phyloP scores from a whole-genome alignment of 1,140 invertebrate species.

The Neoseiulus cucumeris region DNA sequence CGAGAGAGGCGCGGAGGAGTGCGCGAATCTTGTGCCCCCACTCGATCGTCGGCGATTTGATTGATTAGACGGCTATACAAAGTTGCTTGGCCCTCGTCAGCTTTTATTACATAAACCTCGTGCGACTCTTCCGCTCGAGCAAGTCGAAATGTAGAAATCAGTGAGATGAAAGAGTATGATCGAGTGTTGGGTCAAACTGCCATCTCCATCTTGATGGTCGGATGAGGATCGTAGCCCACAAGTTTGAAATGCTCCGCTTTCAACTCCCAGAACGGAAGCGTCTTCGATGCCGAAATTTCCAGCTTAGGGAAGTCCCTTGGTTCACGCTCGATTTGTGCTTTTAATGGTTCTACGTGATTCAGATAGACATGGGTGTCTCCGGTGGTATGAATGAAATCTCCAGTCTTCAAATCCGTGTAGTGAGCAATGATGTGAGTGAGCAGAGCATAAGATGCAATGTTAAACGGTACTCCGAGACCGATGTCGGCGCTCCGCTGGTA shows the following conservation, averaged over 20 bases:
- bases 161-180: too few species aligned
- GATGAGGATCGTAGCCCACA: conserved; percentile 65
- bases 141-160: too few species aligned
- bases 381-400: conserved; percentile 86
- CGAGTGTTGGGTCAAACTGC: conserved; percentile 46
- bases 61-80: too few species aligned
- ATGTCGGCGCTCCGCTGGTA: conserved; percentile 96
- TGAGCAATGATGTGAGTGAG: conserved; percentile 92
- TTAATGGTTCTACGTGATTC: conserved; percentile 69
- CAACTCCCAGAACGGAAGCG: conserved; percentile 40
- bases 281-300: conserved; percentile 42
- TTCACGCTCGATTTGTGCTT: conserved; percentile 55
- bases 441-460: conserved; percentile 90
- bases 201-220: conserved; percentile 87
- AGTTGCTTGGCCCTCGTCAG: too few species aligned
- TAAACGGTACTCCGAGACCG: conserved; percentile 94
- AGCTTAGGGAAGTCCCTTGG: conserved; percentile 68
- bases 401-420: conserved; percentile 66
- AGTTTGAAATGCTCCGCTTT: conserved; percentile 69
- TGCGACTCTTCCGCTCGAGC: too few species aligned
- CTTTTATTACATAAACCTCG: too few species aligned
- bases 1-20: too few species aligned
- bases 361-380: conserved; percentile 92
- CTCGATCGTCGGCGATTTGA: too few species aligned
- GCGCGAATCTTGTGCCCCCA: too few species aligned